Conservation (phyloP, 2,113 vertebrate genomes). For the Isichthys henryi region DNA sequence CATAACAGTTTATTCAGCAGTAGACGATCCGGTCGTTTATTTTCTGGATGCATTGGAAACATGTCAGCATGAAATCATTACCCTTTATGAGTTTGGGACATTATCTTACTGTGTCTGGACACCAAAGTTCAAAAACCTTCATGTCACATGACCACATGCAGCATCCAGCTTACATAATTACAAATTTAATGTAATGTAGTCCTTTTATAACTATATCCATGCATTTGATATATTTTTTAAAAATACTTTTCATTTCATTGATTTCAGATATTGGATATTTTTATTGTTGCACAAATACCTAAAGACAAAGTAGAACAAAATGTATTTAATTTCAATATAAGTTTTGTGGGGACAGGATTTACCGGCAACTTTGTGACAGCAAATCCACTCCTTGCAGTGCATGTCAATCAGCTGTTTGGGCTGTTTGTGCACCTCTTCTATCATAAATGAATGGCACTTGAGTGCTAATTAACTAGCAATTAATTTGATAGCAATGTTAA, state of each 20-base stretch:
- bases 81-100: not conserved
- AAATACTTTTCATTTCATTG: not conserved
- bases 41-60: not conserved
- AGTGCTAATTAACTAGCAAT: slow-evolving; percentile 79
- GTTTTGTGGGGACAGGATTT: not conserved
- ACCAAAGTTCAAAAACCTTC: not conserved
- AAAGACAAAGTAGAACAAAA: not conserved
- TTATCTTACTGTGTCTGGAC: not conserved
- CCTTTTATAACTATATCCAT: not conserved
- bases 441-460: slow-evolving; percentile 75
- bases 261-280: not conserved
- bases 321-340: not conserved
- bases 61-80: not conserved
- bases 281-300: not conserved
- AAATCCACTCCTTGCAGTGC: slow-evolving; percentile 51
- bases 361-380: slow-evolving; percentile 40
- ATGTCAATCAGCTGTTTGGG: slow-evolving; percentile 68
- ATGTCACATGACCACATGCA: not conserved
- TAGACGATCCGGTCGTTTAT: not conserved
- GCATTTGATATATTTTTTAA: not conserved
- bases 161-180: not conserved
- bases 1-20: not conserved
- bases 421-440: slow-evolving; percentile 67
- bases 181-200: not conserved
- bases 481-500: slow-evolving; percentile 68